phyloP scores from a whole-genome alignment of 2,797 vertebrate species.

The Lagocephalus sceleratus region DNA sequence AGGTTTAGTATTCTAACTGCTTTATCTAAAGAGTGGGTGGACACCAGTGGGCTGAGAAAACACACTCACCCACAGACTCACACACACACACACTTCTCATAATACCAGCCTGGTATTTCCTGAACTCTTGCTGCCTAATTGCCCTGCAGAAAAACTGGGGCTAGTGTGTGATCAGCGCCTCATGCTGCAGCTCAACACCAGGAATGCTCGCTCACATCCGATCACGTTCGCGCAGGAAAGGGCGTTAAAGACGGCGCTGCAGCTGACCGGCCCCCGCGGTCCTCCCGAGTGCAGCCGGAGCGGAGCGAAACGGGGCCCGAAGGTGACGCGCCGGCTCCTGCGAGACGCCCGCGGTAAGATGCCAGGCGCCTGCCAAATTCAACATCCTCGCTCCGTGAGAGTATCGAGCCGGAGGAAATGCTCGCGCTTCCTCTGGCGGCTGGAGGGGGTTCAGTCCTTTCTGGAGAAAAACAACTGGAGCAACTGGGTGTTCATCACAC shows the following conservation, averaged over 20 bases:
- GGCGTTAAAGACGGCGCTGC: conserved; percentile 23
- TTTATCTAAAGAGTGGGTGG: conserved; percentile 11
- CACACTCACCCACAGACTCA: conserved; percentile 3
- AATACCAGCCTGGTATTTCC: conserved; percentile 70
- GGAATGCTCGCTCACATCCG: conserved; percentile 21
- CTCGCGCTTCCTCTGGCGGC: conserved; percentile 44
- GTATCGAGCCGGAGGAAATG: conserved; percentile 47
- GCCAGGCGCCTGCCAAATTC: conserved; percentile 55
- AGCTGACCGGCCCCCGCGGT: conserved; percentile 28
- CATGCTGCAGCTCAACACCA: conserved; percentile 17
- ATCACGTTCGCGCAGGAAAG: conserved; percentile 29
- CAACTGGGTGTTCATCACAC: no score
- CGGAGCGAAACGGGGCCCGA: neutral
- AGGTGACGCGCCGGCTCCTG: conserved; percentile 10
- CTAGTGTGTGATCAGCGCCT: conserved; percentile 50
- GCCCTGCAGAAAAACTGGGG: conserved; percentile 32
- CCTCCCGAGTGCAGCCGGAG: neutral
- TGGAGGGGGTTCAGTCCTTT: neutral
- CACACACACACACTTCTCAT: conserved; percentile 8
- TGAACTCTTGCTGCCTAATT: conserved; percentile 55
- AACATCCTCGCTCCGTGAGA: conserved; percentile 45
- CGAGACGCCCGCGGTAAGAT: conserved; percentile 14
- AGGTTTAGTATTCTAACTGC: conserved; percentile 7
- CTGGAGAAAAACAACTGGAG: conserved; percentile 20
- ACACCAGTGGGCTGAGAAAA: conserved; percentile 9